phyloP scores from a whole-genome alignment of 2,113 vertebrate genomes.

The Gambusia holbrooki region DNA sequence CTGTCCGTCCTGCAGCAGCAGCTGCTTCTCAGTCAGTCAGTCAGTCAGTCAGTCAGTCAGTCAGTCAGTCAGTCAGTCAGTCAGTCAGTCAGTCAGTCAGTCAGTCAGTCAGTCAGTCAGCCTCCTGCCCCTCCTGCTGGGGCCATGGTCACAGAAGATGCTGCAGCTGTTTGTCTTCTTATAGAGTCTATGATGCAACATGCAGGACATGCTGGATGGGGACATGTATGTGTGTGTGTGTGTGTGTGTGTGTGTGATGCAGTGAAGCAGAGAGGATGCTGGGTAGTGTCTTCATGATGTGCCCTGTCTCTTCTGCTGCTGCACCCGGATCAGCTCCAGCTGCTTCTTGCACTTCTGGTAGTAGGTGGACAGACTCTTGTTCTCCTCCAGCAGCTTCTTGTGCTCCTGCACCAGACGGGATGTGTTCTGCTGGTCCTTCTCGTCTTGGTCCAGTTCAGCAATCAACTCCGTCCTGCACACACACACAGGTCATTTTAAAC shows the following conservation, averaged over 20 bases:
- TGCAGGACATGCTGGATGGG: conserved; percentile 59
- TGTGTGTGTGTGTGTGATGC: conserved; percentile 29
- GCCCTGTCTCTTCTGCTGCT: conserved; percentile 98
- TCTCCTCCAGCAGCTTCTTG: conserved; percentile 99
- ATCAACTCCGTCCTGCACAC: conserved; percentile 91
- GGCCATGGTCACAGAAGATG: conserved; percentile 43
- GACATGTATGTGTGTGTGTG: conserved; percentile 28
- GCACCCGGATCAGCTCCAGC: conserved; percentile 95
- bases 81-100: no score
- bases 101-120: no score
- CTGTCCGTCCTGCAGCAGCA: conserved; percentile 11
- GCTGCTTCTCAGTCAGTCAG: neutral
- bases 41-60: no score
- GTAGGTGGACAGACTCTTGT: conserved; percentile 98
- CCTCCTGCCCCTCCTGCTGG: conserved; percentile 32
- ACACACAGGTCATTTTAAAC: neutral
- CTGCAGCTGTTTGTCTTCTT: conserved; percentile 54
- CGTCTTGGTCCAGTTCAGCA: conserved; percentile 98
- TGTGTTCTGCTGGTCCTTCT: conserved; percentile 99
- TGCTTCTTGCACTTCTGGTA: conserved; percentile 99
- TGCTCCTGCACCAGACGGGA: conserved; percentile 99
- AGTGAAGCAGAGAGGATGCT: conserved; percentile 56
- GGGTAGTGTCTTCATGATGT: conserved; percentile 88
- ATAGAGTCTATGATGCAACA: conserved; percentile 45
- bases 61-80: no score